Conservation (phyloP, 2,113 vertebrate genomes). For the Hippocampus comes region DNA sequence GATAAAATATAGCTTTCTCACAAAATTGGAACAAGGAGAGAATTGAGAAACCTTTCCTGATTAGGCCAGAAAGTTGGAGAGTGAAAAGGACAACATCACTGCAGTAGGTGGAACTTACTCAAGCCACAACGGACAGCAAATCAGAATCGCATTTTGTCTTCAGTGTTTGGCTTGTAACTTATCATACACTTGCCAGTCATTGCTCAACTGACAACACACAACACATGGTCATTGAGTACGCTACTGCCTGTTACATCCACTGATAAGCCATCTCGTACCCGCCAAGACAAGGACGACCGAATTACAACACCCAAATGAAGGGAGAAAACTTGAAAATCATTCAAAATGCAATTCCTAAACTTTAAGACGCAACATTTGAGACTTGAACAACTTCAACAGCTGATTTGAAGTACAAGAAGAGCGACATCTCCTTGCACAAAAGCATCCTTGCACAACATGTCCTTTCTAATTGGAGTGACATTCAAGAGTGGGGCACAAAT, state of each 20-base stretch:
- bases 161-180: background rate
- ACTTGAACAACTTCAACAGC: background rate
- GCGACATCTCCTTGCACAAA: background rate
- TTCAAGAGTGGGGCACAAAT: background rate
- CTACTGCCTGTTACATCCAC: background rate
- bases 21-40: background rate
- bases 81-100: conserved; percentile 9
- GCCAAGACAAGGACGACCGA: background rate
- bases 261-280: background rate
- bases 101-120: background rate
- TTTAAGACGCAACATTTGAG: background rate
- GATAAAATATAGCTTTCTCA: background rate
- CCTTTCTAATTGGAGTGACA: conserved; percentile 4
- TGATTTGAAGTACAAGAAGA: background rate
- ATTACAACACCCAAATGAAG: background rate
- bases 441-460: conserved; percentile 25
- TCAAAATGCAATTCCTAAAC: background rate
- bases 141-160: background rate
- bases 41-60: background rate
- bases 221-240: background rate
- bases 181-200: background rate
- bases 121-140: conserved; percentile 5
- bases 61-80: conserved; percentile 14
- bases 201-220: conserved; percentile 11
- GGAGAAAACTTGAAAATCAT: background rate